Base-by-base conservation (phyloP, 2,888 invertebrate species). In the Mesochorus sp. region DNA sequence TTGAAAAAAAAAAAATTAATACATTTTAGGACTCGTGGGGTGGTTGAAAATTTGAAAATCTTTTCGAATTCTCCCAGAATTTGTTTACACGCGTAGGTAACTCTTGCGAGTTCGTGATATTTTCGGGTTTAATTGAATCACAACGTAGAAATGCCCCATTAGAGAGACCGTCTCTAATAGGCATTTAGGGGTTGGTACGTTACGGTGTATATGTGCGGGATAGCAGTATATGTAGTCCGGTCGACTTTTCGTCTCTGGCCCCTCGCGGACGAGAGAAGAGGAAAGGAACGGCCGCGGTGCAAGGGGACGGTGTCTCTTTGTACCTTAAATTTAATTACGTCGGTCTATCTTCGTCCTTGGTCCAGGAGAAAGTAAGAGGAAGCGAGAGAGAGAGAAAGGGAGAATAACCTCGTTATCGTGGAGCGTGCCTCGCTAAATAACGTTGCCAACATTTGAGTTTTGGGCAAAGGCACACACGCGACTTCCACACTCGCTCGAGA, bases 281-380 rank as follows among this genome's bases (percentile, higher is more conserved):
- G 78, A 71, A 77, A 81, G 84, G 82, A 85, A 73, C 75, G 75
- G 71, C 67, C 28, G 51, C 82, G 79, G 53, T 71, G 53, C 57
- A 49, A 64, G 72, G 44, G 49, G 57, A 21, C 53, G 53, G 85
- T n/a, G n/a, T 86, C 87, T 88, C 89, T 89, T 89, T 89, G 89
- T 87, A 85, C 85, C 86, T 85, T 85, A 85, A 88, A 89, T 88
- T 88, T 85, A 84, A 88, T 89, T 89, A 88, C 76, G 76, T 82
- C 82, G 79, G 82, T n/a, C 85, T 85, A 85, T 86, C 86, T 85
- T 85, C 83, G 82, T 85, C 42, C 78, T 62, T 64, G 47, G 68
- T 70, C 26, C 3, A 24, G 57, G 66, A 59, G 14, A 55, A 37
- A 34, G 57, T 44, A 57, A 34, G 57, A 6, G 78, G 51, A 61